phyloP scores from a whole-genome alignment of 1,140 invertebrate genomes.

The Dendrolimus kikuchii region DNA sequence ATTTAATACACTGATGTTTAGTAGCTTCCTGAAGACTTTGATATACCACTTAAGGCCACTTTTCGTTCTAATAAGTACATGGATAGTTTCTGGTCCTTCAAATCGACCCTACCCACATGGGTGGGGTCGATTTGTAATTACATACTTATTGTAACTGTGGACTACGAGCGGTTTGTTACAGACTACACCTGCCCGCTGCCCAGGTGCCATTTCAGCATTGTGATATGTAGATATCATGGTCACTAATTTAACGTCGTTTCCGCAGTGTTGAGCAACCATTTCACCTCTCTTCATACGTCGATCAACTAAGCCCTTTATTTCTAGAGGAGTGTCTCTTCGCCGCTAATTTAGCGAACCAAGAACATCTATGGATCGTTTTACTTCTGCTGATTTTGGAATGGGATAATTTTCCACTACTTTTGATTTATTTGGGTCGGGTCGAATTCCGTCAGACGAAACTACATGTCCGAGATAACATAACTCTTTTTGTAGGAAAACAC shows the following conservation, averaged over 20 bases:
- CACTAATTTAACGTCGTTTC: conserved; percentile 22
- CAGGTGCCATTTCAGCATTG: conserved; percentile 9
- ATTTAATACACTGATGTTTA: no score
- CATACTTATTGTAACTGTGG: conserved; percentile 26
- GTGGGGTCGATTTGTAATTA: no score
- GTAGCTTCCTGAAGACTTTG: conserved; percentile 16
- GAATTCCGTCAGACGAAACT: no score
- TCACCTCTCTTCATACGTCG: conserved; percentile 9
- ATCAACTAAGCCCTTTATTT: conserved; percentile 10
- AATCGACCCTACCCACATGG: conserved; percentile 30
- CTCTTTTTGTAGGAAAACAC: no score
- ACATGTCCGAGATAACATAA: no score
- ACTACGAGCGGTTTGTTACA: conserved; percentile 18
- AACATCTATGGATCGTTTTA: no score
- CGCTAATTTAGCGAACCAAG: conserved; percentile 16
- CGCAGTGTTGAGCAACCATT: conserved; percentile 15
- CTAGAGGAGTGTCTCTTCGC: conserved; percentile 8
- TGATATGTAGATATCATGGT: conserved; percentile 18
- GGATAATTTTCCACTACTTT: no score
- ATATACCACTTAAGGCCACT: conserved; percentile 25
- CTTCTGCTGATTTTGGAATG: no score
- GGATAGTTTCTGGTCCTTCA: conserved; percentile 25
- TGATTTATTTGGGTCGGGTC: no score
- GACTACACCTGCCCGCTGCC: conserved; percentile 7
- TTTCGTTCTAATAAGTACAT: conserved; percentile 25